Base-by-base conservation (phyloP, 2,888 invertebrate genomes). In the Chrysolina oricalcia region DNA sequence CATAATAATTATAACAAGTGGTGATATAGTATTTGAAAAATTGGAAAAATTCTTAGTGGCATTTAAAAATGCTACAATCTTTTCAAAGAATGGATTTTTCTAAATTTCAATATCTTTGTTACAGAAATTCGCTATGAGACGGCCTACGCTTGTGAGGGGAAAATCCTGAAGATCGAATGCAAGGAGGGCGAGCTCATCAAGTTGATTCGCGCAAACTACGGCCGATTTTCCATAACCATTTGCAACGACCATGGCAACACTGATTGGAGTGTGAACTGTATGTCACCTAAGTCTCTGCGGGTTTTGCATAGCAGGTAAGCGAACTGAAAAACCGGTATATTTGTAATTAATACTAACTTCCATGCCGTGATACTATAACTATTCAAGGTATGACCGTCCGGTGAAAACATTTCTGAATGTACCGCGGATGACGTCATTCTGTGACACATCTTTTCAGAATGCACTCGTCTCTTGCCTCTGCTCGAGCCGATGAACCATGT, bases 251-350 rank as follows among this genome's bases (percentile, higher is more conserved):
- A 97, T 87, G 97, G 97, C 81, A 94, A 97, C 89, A 96, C 96
- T n/a, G 96, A 97, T 85, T 98, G 97, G 97, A 96, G 97, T 87
- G 96, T 98, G 84, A 97, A 97, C 90, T 98, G 98, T 89, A 97
- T 97, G 95, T 96, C 97, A 73, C 94, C 94, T 66, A 95, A 95
- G 87, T 96, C 97, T 79, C 92, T 96, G 83, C 91, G 95, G 78
- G 96, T 97, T 81, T 92, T 98, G 81, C 95, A 96, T 89, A 94
- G 93, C 91, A 96, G 94, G 97, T 97, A 89, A 70, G 76, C 13
- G 19, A 41, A 53, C 15, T 19, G 40, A 53, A 40, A 23, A 68
- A 89, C 59, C 59, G 27, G 59, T 59, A 59, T 59, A 27, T 59
- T 27, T 35, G 59, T 59, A n/a, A 59, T 27, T 59, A 59, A 59